Evolutionary conservation across 92 coral and sea anemone species (phyloP).

Genomic region (Epizoanthus scotinus): DNA sequence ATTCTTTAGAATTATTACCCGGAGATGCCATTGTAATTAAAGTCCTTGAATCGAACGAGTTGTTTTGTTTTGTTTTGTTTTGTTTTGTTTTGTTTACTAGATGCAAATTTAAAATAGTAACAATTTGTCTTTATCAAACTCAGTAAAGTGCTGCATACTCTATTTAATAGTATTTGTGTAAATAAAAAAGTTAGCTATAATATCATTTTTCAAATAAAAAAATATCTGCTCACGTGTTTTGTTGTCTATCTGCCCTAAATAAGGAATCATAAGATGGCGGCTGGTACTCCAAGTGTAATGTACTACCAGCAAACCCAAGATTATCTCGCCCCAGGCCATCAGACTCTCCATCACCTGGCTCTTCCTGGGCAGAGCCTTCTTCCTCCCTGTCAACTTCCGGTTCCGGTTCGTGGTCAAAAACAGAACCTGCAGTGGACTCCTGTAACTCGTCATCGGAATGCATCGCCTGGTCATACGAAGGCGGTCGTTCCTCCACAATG

Average conservation of each 20-base stretch:
- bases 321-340: slow-evolving; percentile 22
- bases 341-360: not conserved
- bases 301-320: slow-evolving; percentile 21
- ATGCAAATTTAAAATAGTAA: too few relatives aligned
- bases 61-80: too few relatives aligned
- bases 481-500: slow-evolving; percentile 26
- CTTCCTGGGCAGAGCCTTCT: not conserved
- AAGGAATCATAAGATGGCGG: slow-evolving; percentile 13
- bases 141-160: too few relatives aligned
- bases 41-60: too few relatives aligned
- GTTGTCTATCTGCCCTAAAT: not conserved
- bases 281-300: slow-evolving; percentile 4
- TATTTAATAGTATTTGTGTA: too few relatives aligned
- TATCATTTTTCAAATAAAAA: too few relatives aligned
- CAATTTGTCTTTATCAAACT: too few relatives aligned
- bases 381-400: slow-evolving; percentile 17
- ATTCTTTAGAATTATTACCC: too few relatives aligned
- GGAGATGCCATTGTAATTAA: too few relatives aligned
- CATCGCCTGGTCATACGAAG: slow-evolving; percentile 30
- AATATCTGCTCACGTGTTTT: too few relatives aligned
- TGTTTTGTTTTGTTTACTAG: too few relatives aligned
- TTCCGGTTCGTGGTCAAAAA: slow-evolving; percentile 9
- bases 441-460: not conserved
- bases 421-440: not conserved
- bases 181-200: too few relatives aligned